Percentiles rank a stretch among this genome's conserved stretches.
Evolutionary conservation across 2,797 vertebrate species (phyloP).

Genomic region (Pipistrellus nathusii): DNA sequence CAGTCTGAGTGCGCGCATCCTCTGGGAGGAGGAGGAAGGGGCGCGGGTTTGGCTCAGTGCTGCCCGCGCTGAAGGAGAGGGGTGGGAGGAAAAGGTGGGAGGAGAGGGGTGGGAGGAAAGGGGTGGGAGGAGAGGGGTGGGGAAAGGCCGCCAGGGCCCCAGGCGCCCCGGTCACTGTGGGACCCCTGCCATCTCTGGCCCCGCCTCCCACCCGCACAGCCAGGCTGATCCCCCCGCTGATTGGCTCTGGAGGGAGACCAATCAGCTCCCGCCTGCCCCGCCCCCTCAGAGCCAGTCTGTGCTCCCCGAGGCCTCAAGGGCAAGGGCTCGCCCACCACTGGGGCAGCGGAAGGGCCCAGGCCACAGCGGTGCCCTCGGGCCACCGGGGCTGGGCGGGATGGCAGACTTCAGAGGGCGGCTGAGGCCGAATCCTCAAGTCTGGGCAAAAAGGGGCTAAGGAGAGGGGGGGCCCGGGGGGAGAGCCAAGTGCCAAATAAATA

Average conservation of each 20-base stretch:
- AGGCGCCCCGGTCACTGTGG: rapidly evolving
- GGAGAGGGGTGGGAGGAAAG: background rate
- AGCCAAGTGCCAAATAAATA: conserved; percentile 37
- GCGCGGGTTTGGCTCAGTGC: background rate
- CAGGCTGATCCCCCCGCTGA: background rate
- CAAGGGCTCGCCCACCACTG: background rate
- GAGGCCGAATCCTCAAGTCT: background rate
- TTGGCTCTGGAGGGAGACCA: conserved; percentile 55
- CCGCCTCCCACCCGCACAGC: background rate
- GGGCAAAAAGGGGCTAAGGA: background rate
- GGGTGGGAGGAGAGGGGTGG: background rate
- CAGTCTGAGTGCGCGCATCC: background rate
- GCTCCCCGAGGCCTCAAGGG: rapidly evolving
- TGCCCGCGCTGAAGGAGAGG: rapidly evolving
- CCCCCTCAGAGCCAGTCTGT: background rate
- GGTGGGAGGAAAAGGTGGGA: background rate
- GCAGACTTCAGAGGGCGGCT: background rate
- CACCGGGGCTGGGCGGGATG: background rate
- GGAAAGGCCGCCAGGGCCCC: rapidly evolving
- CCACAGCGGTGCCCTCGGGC: background rate
- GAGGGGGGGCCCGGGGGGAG: conserved; percentile 6
- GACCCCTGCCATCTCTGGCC: background rate
- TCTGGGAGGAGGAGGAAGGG: background rate
- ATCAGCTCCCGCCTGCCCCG: background rate
- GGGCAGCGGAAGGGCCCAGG: background rate